Conservation (phyloP, 2,113 vertebrate genomes). For the Bufo bufo region DNA sequence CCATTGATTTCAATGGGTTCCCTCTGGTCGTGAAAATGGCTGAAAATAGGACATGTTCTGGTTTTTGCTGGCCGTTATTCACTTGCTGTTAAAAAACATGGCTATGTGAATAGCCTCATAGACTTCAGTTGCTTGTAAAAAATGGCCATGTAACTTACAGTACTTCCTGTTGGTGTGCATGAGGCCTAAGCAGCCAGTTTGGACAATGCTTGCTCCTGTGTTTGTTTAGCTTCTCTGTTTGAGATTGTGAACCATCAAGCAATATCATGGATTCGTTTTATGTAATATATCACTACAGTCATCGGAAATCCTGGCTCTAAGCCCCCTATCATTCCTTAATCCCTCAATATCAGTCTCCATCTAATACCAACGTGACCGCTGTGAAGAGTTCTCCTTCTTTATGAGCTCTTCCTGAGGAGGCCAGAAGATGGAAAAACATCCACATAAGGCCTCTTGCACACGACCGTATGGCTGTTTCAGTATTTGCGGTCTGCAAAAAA, state of each 20-base stretch:
- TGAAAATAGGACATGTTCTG: too few species aligned
- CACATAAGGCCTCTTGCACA: neutral
- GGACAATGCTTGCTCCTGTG: neutral
- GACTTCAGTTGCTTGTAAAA: too few species aligned
- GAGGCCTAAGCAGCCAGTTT: neutral
- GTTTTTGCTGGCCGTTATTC: too few species aligned
- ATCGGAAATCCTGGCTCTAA: neutral
- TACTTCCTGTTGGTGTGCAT: too few species aligned
- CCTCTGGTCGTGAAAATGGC: too few species aligned
- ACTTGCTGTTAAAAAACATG: too few species aligned
- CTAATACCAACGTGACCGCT: neutral
- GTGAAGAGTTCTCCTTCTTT: neutral
- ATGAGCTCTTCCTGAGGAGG: neutral
- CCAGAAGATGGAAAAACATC: neutral
- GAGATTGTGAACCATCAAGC: neutral
- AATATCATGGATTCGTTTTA: neutral
- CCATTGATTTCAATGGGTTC: too few species aligned
- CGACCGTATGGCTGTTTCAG: too few species aligned
- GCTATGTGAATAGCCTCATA: too few species aligned
- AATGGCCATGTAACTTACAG: too few species aligned
- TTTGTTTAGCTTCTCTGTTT: neutral
- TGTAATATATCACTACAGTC: neutral
- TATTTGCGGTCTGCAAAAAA: too few species aligned
- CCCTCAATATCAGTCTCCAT: slow-evolving; percentile 10
- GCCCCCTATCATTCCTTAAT: neutral